Base-by-base conservation (phyloP, 2,888 invertebrate genomes). In the Ectobius pallidus region DNA sequence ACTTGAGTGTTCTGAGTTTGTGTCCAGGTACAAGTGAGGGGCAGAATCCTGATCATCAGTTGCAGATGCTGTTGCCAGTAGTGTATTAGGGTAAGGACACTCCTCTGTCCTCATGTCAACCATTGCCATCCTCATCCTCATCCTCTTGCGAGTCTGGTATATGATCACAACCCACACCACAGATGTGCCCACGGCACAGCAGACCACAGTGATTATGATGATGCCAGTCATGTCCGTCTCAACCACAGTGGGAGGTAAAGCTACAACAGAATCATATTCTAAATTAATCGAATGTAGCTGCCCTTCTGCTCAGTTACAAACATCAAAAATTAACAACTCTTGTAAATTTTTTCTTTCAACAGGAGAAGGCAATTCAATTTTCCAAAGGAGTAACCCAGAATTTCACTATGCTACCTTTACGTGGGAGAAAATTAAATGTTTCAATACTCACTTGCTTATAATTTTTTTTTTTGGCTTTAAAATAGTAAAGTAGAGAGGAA, bases 131-230 rank as follows among this genome's bases (percentile, higher is more conserved):
- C 89, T 87, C 82, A 91, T 90, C 75, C 94, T 86, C 82, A 88
- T 85, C 39, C 89, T 87, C 82, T 91, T 90, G 75, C 94, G 86
- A 3, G 94, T 93, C 80, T 93, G 92, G 82, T 94, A 95, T 79
- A 95, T 95, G 76, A 96, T 94, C 71, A 95, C 91, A 65, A 96
- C 94, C 96, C 96, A 96, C 69, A 95, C 90, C 18, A 94, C 87
- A 0, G 95, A 95, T 7, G 96, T 96, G n/a, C 92, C 91, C 18
- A 97, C 93, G 69, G 96, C 92, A 84, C 96, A 94, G 82, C 94
- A 94, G 49, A 95, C 94, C 0, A 95, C 92, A 3, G 94, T 94
- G 78, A 97, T 94, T 79, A 96, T 90, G 77, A 96, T 92, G 76
- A 96, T 91, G 70, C 95, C 94, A 73, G 93, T 89, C 84, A 93